Evolutionary conservation across 2,113 vertebrate genomes (phyloP), one percentile per base, ranked within the genome.

Genomic region (Archocentrus centrarchus): DNA sequence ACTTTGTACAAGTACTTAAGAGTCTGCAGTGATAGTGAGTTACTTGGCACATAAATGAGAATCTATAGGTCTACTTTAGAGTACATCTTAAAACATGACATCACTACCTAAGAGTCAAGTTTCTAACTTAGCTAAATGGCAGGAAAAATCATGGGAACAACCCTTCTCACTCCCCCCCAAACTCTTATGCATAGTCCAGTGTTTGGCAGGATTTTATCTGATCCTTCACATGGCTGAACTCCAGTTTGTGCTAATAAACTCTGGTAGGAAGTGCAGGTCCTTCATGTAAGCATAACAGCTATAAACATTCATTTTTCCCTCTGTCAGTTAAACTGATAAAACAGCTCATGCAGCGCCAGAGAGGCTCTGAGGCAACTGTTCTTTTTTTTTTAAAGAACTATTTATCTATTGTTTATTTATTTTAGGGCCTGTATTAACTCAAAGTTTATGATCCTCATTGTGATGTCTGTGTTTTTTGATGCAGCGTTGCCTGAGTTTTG

Each of bases 171-270:
- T 7, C 22, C 39, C 22, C 27, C 27, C 27, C 0, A 0, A 24
- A 37, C 39, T 44, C 24, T 66, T 66, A 44, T 44, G 63, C 24
- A 68, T 47, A 47, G 44, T 47, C 0, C 27, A 27, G 14, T 44
- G 61, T 0, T 32, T 39, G 63, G n/a, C 39, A 66, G 8, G 63
- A 66, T 44, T 68, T 68, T 68, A 44, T 0, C 37, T 39, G 41
- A 44, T 68, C 39, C 39, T 27, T 68, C 22, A 68, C 41, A 68
- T 68, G 41, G 44, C 39, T 66, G 63, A 66, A 66, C 62, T 64
- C 20, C 4, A 44, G 63, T 27, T 66, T 27, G 64, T 18, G 64
- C 22, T 47, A 68, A 47, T 68, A 47, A 68, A 68, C 44, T 5
- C 39, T 68, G 41, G 64, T 68, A 68, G 22, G 39, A 47, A 68